Evolutionary conservation across 2,113 vertebrate genomes (phyloP), one percentile per base, ranked within the genome.

Genomic region (Antennarius striatus): DNA sequence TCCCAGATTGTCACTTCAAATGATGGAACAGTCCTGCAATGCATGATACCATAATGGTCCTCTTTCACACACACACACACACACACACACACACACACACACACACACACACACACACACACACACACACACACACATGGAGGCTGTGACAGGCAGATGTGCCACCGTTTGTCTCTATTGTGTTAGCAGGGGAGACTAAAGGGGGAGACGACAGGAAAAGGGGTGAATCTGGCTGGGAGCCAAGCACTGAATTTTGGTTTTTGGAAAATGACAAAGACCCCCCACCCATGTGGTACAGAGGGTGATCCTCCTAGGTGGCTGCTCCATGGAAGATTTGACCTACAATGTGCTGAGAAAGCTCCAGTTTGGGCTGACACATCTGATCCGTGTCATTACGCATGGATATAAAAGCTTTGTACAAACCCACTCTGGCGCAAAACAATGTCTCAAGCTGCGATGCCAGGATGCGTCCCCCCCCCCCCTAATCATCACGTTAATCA

Each of bases 101-200:
- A 28, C 63, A 59, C 73, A 45, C 58, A 62, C 66, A 59, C 73
- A 53, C 70, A 5, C 60, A 62, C 71, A 16, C 75, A 56, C 75
- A 46, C 80, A 51, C 69, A 56, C 67, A 53, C 76, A 45, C 54
- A 55, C 62, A 68, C 58, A 71, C 45, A 56, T 57, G 48, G 75
- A 66, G 55, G 46, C 75, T 68, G 60, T 62, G 68, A 73, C 72
- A 68, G 84, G 83, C 89, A 92, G 85, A 91, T 90, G 89, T 90
- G 86, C 72, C 63, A 72, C 86, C 87, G 86, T 86, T 91, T 90
- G 89, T 88, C 73, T 74, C 91, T 77, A 87, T 92, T 92, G 89
- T 92, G 77, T 79, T 75, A 2, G 66, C 13, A 50, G 52, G 55
- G 43, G 43, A 72, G 73, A 66, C 60, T 61, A 71, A 61, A 53